Evolutionary conservation across 1,140 invertebrate genomes (phyloP).

Genomic region (Drosophila pseudoananassae): DNA sequence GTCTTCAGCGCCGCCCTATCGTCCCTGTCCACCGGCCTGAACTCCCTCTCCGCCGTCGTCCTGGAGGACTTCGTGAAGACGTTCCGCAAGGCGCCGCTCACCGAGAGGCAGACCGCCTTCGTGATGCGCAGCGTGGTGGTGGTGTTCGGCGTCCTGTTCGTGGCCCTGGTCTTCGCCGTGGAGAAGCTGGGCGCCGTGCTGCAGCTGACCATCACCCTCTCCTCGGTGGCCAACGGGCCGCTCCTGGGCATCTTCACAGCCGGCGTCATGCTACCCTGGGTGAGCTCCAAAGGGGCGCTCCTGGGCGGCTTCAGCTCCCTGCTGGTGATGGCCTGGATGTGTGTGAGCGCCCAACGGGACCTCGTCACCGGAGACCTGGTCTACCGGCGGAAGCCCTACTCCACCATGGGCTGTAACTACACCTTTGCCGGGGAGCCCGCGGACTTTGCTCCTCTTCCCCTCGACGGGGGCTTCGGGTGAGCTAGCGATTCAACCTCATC

Average conservation of each 20-base stretch:
- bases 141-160: conserved; percentile 88
- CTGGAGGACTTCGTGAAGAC: conserved; percentile 91
- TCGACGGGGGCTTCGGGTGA: conserved; percentile 51
- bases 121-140: conserved; percentile 90
- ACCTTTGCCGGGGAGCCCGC: conserved; percentile 61
- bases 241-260: conserved; percentile 92
- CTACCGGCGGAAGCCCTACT: conserved; percentile 88
- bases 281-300: conserved; percentile 90
- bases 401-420: conserved; percentile 90
- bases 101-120: conserved; percentile 87
- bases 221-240: conserved; percentile 89
- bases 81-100: conserved; percentile 86
- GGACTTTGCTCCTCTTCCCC: conserved; percentile 53
- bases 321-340: conserved; percentile 92
- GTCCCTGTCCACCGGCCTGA: conserved; percentile 94
- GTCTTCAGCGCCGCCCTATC: conserved; percentile 94
- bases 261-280: conserved; percentile 92
- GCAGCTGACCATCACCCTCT: conserved; percentile 87
- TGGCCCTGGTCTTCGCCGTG: conserved; percentile 87
- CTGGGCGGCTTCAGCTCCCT: conserved; percentile 90
- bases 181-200: conserved; percentile 88
- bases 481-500: background rate
- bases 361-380: conserved; percentile 87
- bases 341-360: conserved; percentile 90
- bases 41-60: conserved; percentile 95